phyloP scores from a whole-genome alignment of 1,140 invertebrate species.

The Dendrolimus kikuchii region DNA sequence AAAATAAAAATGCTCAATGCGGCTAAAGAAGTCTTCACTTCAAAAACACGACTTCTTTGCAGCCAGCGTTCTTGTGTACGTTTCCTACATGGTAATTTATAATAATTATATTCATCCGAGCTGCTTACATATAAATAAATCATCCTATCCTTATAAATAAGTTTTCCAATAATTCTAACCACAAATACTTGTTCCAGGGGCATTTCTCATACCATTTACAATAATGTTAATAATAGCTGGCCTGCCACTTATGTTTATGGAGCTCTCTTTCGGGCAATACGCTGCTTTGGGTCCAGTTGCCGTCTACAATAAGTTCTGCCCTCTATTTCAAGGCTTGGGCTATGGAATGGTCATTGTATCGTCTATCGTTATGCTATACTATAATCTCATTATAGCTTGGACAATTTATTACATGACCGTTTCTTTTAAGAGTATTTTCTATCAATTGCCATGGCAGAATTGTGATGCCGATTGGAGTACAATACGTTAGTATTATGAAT shows the following conservation, averaged over 20 bases:
- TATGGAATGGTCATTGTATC: constrained; percentile 90
- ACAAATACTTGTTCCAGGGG: constrained; percentile 70
- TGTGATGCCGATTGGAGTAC: constrained; percentile 85
- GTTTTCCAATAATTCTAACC: neutral
- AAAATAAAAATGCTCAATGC: too few species aligned
- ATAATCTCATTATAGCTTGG: constrained; percentile 91
- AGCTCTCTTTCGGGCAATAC: constrained; percentile 84
- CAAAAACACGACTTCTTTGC: too few species aligned
- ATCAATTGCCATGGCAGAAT: constrained; percentile 83
- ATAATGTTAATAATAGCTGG: constrained; percentile 90
- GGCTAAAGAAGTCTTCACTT: too few species aligned
- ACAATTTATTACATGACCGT: constrained; percentile 88
- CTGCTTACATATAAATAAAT: too few species aligned
- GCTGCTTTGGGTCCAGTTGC: constrained; percentile 82
- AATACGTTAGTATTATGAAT: constrained; percentile 64
- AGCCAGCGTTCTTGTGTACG: too few species aligned
- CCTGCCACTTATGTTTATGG: constrained; percentile 92
- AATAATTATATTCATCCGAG: too few species aligned
- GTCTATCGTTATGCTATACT: constrained; percentile 86
- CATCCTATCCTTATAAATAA: too few species aligned
- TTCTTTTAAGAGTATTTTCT: constrained; percentile 76
- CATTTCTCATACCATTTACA: constrained; percentile 87
- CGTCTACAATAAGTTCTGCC: constrained; percentile 80
- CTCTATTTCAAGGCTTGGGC: constrained; percentile 81
- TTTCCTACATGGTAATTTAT: too few species aligned